Conservation (phyloP, 2,113 vertebrate species). For the Megaleporinus macrocephalus region DNA sequence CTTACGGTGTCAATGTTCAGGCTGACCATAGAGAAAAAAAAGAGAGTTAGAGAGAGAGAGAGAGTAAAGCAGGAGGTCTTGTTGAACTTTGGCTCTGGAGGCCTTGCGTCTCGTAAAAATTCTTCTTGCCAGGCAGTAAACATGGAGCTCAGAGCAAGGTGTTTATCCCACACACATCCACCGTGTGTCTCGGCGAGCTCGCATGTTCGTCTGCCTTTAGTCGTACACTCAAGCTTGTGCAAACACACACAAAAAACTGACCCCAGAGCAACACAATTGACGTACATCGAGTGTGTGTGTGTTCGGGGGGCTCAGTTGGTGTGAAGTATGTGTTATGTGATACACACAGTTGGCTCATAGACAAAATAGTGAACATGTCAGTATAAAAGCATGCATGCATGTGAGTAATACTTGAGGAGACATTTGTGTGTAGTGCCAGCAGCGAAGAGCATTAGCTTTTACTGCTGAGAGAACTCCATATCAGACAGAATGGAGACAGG, state of each 20-base stretch:
- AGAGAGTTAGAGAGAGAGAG: constrained; percentile 17
- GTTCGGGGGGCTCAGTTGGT: constrained; percentile 24
- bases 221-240: constrained; percentile 24
- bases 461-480: constrained; percentile 51
- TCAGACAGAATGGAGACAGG: constrained; percentile 71
- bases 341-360: constrained; percentile 49
- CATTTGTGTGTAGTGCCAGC: constrained; percentile 50
- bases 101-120: constrained; percentile 70
- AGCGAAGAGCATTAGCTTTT: constrained; percentile 37
- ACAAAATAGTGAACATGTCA: constrained; percentile 50
- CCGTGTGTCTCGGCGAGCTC: constrained; percentile 58
- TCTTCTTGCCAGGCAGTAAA: constrained; percentile 68
- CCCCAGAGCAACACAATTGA: constrained; percentile 17
- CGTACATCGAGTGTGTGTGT: constrained; percentile 25
- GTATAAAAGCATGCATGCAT: constrained; percentile 54
- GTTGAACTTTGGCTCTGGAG: constrained; percentile 73
- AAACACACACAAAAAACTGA: constrained; percentile 17
- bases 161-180: constrained; percentile 60
- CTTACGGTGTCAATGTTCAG: constrained; percentile 41
- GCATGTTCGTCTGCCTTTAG: constrained; percentile 61
- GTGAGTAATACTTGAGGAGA: constrained; percentile 42
- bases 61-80: constrained; percentile 50
- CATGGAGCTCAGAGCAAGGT: constrained; percentile 32
- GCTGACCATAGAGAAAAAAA: neutral
- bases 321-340: constrained; percentile 47